Conservation (phyloP, 1,140 invertebrate genomes). For the Myzus persicae region DNA sequence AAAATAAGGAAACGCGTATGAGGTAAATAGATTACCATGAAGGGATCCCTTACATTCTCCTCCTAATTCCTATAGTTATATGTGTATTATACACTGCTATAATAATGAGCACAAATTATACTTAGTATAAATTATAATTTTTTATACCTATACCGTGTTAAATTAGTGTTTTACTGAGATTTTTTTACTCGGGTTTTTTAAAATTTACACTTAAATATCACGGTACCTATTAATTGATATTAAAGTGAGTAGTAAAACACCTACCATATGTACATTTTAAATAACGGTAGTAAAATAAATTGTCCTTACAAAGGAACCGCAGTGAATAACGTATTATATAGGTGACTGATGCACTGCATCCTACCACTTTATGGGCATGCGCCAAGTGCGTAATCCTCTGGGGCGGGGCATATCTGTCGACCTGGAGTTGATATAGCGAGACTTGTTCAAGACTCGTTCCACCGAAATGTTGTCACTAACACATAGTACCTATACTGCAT, state of each 20-base stretch:
- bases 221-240: not conserved
- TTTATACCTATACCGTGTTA: no score
- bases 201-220: not conserved
- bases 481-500: no score
- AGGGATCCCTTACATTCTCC: not conserved
- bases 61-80: no score
- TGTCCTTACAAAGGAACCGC: not conserved
- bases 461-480: not conserved
- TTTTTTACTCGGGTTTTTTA: not conserved
- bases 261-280: not conserved
- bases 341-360: not conserved
- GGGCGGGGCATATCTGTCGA: not conserved
- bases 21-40: not conserved
- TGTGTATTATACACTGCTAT: not conserved
- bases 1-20: not conserved
- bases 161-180: not conserved
- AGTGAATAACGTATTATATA: not conserved
- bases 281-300: not conserved
- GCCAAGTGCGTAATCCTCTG: not conserved
- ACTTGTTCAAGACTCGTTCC: not conserved
- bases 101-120: not conserved
- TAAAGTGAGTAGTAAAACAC: not conserved
- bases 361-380: not conserved
- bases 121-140: no score
- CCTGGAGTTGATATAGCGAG: not conserved